A percentile compares a stretch with the other conserved stretches of the same genome.
phyloP scores from a whole-genome alignment of 2,888 invertebrate genomes.

The Allolobophora icterica region DNA sequence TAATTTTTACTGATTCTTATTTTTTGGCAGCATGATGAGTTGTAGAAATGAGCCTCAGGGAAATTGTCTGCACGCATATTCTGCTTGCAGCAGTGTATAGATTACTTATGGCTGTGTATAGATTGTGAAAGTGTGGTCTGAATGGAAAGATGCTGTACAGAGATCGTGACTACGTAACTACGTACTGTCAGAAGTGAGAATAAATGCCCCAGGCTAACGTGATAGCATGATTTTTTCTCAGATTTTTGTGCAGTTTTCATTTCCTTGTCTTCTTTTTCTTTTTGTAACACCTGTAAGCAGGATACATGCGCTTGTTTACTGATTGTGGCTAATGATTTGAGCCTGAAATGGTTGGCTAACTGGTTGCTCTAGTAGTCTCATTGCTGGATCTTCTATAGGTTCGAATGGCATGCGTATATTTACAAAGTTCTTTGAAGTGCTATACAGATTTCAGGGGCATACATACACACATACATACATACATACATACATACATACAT shows the following conservation, averaged over 20 bases:
- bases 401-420: not conserved
- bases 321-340: not conserved
- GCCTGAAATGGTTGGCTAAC: not conserved
- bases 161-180: not conserved
- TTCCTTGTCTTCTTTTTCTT: not conserved
- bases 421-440: not conserved
- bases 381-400: not conserved
- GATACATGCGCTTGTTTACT: not conserved
- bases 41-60: not conserved
- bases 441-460: not conserved
- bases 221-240: not conserved
- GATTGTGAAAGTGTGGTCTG: not conserved
- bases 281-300: not conserved
- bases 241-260: not conserved
- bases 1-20: no score
- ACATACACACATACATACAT: not conserved
- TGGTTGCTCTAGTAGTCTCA: no score
- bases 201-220: not conserved
- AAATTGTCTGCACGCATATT: not conserved
- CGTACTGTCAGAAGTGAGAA: not conserved
- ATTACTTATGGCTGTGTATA: not conserved
- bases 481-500: not conserved
- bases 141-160: not conserved
- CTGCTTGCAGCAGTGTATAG: no score
- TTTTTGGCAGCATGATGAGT: no score